Percentiles rank a stretch among this genome's conserved stretches.
These are phyloP conservation scores for Hippocampus barbouri DNA, from an alignment of 2,113 vertebrate genomes.

Conservation along the genomic window DNA sequence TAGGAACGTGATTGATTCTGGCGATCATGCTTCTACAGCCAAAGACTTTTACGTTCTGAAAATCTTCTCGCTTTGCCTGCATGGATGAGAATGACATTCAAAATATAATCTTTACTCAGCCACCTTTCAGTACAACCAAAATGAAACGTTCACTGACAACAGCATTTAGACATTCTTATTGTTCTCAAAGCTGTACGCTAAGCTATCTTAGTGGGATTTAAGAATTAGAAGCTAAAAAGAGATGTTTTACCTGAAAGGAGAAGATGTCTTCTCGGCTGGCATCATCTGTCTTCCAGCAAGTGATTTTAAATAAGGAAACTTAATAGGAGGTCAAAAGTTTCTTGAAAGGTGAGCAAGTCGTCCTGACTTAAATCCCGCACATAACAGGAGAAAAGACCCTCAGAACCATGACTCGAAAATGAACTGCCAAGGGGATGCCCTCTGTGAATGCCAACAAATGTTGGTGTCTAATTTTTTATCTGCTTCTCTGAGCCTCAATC, in stretches of 20 bases:
- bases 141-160: not conserved
- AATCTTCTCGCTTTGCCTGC: constrained; percentile 25
- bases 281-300: not conserved
- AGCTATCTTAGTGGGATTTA: not conserved
- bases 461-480: constrained; percentile 45
- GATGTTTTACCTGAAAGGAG: constrained; percentile 35
- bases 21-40: constrained; percentile 52
- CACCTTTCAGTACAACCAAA: not conserved
- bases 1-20: constrained; percentile 6
- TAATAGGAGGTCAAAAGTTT: constrained; percentile 22
- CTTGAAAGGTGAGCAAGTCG: constrained; percentile 25
- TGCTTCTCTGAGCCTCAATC: constrained; percentile 39
- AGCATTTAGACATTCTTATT: not conserved
- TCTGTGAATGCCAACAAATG: constrained; percentile 30
- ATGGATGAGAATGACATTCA: constrained; percentile 38
- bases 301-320: constrained; percentile 13
- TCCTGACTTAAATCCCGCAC: constrained; percentile 16
- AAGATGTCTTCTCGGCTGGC: constrained; percentile 2
- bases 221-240: not conserved
- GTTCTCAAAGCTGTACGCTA: not conserved
- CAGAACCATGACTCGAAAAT: constrained; percentile 31
- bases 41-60: constrained; percentile 11
- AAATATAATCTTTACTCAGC: not conserved
- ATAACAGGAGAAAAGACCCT: not conserved
- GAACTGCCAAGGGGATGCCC: constrained; percentile 35